These are phyloP conservation scores for Troides aeacus DNA, from an alignment of 2,888 invertebrate species.

Conservation along the genomic window DNA sequence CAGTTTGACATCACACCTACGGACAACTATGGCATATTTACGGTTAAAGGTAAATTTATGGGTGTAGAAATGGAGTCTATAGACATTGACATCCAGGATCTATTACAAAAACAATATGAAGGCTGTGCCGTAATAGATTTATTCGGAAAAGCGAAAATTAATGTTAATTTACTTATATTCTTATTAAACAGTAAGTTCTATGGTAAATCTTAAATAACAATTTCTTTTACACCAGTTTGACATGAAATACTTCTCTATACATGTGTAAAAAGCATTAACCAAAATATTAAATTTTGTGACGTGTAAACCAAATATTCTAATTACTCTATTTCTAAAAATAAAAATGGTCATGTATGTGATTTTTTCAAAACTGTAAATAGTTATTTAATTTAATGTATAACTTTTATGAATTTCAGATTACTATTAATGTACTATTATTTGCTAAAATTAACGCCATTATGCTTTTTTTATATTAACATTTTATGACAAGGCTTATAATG, in stretches of 20 bases:
- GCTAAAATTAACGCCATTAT: too few relatives aligned
- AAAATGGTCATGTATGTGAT: neutral
- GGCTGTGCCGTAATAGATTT: slow-evolving; percentile 87
- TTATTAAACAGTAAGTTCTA: slow-evolving; percentile 89
- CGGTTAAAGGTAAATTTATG: slow-evolving; percentile 86
- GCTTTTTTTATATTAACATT: neutral
- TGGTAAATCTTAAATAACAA: slow-evolving; percentile 66
- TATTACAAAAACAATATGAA: slow-evolving; percentile 87
- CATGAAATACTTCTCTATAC: slow-evolving; percentile 2
- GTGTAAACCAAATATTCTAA: slow-evolving; percentile 50
- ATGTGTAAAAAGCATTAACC: slow-evolving; percentile 22
- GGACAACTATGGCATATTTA: slow-evolving; percentile 83
- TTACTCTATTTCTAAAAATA: slow-evolving; percentile 16
- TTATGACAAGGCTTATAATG: neutral
- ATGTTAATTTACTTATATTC: slow-evolving; percentile 87
- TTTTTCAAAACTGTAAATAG: neutral
- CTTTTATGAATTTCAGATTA: neutral
- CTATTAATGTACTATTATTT: too few relatives aligned
- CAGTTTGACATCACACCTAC: slow-evolving; percentile 86
- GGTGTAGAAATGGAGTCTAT: slow-evolving; percentile 87
- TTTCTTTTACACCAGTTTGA: neutral
- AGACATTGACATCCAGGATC: slow-evolving; percentile 85
- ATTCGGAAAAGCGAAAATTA: slow-evolving; percentile 88
- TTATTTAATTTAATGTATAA: neutral
- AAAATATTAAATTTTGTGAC: slow-evolving; percentile 26